phyloP scores from a whole-genome alignment of 2,797 vertebrate species.

The Ctenopoma multispine region DNA sequence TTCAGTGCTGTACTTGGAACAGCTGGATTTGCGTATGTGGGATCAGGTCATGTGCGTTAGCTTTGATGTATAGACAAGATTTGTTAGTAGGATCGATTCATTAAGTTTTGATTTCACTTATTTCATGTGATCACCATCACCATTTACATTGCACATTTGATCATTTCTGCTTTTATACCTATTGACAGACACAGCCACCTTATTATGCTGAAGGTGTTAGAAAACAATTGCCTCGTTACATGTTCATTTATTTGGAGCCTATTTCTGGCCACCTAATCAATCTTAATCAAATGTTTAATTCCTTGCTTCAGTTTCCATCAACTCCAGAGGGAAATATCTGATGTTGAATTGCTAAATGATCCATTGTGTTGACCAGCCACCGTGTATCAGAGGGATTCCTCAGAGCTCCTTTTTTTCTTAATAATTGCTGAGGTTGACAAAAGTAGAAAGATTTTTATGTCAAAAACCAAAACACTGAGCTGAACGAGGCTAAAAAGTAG shows the following conservation, averaged over 20 bases:
- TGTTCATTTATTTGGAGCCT: background rate
- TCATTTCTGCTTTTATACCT: slow-evolving; percentile 9
- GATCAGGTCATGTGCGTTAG: too few relatives aligned
- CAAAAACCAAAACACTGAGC: background rate
- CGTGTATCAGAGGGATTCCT: background rate
- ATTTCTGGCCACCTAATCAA: slow-evolving; percentile 8
- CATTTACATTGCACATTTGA: background rate
- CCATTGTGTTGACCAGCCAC: background rate
- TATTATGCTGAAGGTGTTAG: background rate
- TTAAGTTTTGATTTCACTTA: background rate
- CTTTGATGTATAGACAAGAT: too few relatives aligned
- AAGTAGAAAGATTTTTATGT: background rate
- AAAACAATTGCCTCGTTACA: background rate
- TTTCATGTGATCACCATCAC: too few relatives aligned
- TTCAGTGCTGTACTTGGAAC: too few relatives aligned
- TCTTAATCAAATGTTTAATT: background rate
- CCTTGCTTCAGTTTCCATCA: background rate
- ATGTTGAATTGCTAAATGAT: background rate
- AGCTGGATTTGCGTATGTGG: too few relatives aligned
- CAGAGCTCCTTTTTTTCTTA: background rate
- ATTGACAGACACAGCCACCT: slow-evolving; percentile 5
- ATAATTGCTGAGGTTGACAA: background rate
- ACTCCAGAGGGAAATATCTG: background rate
- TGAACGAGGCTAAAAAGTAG: background rate
- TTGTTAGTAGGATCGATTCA: background rate